A percentile compares a stretch with the other conserved stretches of the same genome.
phyloP scores from a whole-genome alignment of 2,888 invertebrate species.

The Pristionchus entomophagus region DNA sequence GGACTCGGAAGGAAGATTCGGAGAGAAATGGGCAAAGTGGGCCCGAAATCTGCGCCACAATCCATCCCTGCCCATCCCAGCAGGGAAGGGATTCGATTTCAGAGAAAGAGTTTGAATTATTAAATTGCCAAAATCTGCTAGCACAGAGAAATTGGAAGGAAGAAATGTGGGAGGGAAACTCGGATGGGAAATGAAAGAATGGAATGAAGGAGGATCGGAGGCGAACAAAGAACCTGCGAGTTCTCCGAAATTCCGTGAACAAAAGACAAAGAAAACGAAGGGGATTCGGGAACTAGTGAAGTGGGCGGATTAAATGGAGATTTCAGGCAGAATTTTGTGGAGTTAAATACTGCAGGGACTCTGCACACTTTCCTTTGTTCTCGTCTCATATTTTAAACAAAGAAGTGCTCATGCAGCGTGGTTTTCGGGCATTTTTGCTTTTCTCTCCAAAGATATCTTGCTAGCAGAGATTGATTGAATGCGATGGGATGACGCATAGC shows the following conservation, averaged over 20 bases:
- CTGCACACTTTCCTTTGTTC: too few relatives aligned
- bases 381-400: too few relatives aligned
- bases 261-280: background rate
- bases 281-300: background rate
- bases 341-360: too few relatives aligned
- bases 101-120: slow-evolving; percentile 25
- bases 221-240: background rate
- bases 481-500: background rate
- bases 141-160: background rate
- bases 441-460: background rate
- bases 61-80: too few relatives aligned
- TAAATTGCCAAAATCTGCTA: slow-evolving; percentile 8
- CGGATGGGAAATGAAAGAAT: background rate
- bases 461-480: background rate
- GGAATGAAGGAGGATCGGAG: background rate
- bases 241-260: background rate
- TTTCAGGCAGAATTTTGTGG: background rate
- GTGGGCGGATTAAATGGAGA: background rate
- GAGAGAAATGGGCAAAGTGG: background rate
- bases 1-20: background rate
- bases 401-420: too few relatives aligned
- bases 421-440: too few relatives aligned
- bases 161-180: background rate
- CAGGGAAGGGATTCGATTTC: slow-evolving; percentile 17
- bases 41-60: background rate